Conservation (phyloP, 2,888 invertebrate species). For the Lymantria dispar region DNA sequence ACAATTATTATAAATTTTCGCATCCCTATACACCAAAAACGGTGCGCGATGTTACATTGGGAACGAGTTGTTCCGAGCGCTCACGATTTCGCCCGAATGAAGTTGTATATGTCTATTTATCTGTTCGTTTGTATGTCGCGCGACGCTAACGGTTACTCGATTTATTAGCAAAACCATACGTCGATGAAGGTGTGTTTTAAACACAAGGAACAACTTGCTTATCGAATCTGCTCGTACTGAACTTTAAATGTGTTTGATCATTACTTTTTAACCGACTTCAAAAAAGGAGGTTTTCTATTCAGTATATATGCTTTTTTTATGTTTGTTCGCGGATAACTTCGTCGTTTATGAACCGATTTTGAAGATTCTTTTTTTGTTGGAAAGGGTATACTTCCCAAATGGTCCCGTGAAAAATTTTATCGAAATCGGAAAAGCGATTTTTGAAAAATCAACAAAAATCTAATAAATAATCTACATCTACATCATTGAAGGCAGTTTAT, state of each 20-base stretch:
- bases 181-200: conserved; percentile 18
- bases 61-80: conserved; percentile 48
- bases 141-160: conserved; percentile 28
- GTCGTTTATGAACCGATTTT: too few species aligned
- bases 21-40: conserved; percentile 37
- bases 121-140: conserved; percentile 34
- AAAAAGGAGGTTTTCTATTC: too few species aligned
- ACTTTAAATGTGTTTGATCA: not conserved
- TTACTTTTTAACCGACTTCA: too few species aligned
- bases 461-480: too few species aligned
- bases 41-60: conserved; percentile 34
- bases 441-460: too few species aligned
- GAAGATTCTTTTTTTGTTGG: too few species aligned
- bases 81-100: conserved; percentile 58
- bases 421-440: too few species aligned
- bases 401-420: too few species aligned
- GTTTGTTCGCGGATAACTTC: too few species aligned
- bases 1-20: not conserved
- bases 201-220: conserved; percentile 12
- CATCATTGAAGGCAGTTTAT: too few species aligned
- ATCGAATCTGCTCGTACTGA: conserved; percentile 1
- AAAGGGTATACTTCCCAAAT: too few species aligned
- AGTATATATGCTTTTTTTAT: too few species aligned
- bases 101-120: conserved; percentile 51
- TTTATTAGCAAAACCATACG: conserved; percentile 31